Conservation (phyloP, 1,140 invertebrate genomes). For the Drosophila teissieri region DNA sequence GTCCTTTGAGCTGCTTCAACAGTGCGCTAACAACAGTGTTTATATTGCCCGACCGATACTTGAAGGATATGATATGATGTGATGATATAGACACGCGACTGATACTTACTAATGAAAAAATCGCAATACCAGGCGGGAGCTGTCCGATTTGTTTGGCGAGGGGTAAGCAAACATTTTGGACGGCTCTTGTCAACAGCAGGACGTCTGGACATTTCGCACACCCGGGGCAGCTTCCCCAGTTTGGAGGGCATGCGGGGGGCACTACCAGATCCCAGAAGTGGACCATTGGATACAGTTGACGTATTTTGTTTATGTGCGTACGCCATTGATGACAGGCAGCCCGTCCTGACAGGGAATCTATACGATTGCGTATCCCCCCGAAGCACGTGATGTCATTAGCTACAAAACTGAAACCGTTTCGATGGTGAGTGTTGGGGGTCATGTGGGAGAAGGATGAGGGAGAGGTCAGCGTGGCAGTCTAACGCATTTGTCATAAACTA, state of each 20-base stretch:
- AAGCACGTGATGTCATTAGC: constrained; percentile 81
- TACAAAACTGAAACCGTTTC: constrained; percentile 34
- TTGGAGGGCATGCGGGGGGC: background rate
- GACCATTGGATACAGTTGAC: constrained; percentile 67
- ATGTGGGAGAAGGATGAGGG: background rate
- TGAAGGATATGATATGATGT: constrained; percentile 44
- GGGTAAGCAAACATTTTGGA: constrained; percentile 68
- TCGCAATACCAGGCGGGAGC: constrained; percentile 35
- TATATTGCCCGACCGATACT: constrained; percentile 43
- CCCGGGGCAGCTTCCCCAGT: constrained; percentile 14
- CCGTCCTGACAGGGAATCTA: constrained; percentile 28
- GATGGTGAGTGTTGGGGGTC: background rate
- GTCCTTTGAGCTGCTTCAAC: constrained; percentile 39
- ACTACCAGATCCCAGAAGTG: constrained; percentile 54
- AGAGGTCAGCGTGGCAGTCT: constrained; percentile 19
- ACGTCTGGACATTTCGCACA: constrained; percentile 53
- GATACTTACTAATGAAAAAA: constrained; percentile 68
- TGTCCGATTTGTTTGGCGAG: constrained; percentile 11
- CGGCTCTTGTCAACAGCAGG: constrained; percentile 64
- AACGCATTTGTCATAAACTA: constrained; percentile 79
- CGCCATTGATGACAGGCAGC: constrained; percentile 75
- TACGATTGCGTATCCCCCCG: constrained; percentile 12
- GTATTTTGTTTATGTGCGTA: constrained; percentile 80
- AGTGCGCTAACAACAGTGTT: constrained; percentile 67
- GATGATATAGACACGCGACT: constrained; percentile 47